Base-by-base conservation (phyloP, 2,888 invertebrate species). In the Dimorphilus gyrociliatus region DNA sequence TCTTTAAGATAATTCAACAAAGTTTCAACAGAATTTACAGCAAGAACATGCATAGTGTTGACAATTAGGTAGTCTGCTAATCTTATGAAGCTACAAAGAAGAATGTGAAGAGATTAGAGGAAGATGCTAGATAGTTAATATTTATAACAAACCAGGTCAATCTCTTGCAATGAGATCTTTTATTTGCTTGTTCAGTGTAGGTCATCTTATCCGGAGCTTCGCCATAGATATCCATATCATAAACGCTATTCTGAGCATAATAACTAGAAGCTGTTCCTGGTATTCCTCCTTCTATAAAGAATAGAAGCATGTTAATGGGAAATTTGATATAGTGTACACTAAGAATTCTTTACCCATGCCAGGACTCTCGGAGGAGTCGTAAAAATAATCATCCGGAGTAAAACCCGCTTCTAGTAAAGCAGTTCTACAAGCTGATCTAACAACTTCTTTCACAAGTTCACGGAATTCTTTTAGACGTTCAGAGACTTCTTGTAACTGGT, bases 151-250 rank as follows among this genome's bases (percentile, higher is more conserved):
- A 82, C 82, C 78, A 71, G 21, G 80, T 74, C 2, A 85, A 66
- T 37, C 80, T 67, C 51, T 73, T 72, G 51, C 82, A 84, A 53
- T 78, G 78, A 43, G 75, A 73, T 39, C 79, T 70, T 51, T 85
- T 85, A 46, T 75, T 75, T 0, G 80, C 79, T 50, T 82, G 81
- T 50, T 84, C 80, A 28, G 81, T 81, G 53, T 81, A 85, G 3
- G 80, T 78, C 72, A 81, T 78, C 41, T 78, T 78, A 32, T 64
- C 63, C 3, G 60, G 55, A 3, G 60, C 59, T 33, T 62, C 60
- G 1, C 54, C 60, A 32, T 60, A 60, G 30, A 62, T 56, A 39
- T 62, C 61, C 53, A 60, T 55, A 38, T 63, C 61, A 37, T 57
- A 60, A 40, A 53, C 53, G 39, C 55, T 55, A n/a, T n/a, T n/a